A percentile compares a stretch with the other conserved stretches of the same genome.
phyloP scores from a whole-genome alignment of 1,140 invertebrate genomes.

The Eumeta japonica region DNA sequence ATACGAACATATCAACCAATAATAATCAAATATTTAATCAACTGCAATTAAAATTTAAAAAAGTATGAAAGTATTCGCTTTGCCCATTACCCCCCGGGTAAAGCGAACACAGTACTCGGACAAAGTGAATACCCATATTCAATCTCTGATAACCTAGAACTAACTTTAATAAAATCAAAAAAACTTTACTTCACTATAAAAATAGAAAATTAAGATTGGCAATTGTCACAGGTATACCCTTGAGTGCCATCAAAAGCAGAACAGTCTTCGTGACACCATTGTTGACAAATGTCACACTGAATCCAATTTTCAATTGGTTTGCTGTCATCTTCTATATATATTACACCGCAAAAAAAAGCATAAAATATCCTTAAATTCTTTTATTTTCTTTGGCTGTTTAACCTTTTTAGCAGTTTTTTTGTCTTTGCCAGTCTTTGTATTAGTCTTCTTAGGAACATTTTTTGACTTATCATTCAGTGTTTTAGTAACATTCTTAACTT shows the following conservation, averaged over 20 bases:
- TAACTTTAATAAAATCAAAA: too few relatives aligned
- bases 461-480: slow-evolving; percentile 16
- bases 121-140: slow-evolving; percentile 7
- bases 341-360: not conserved
- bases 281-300: slow-evolving; percentile 5
- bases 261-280: slow-evolving; percentile 15
- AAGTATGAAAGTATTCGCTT: slow-evolving; percentile 7
- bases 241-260: slow-evolving; percentile 3
- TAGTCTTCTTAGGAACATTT: slow-evolving; percentile 14
- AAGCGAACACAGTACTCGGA: slow-evolving; percentile 6
- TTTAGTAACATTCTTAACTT: slow-evolving; percentile 19
- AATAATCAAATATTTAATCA: not conserved
- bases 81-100: slow-evolving; percentile 5
- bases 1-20: not conserved
- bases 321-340: slow-evolving; percentile 4
- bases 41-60: not conserved
- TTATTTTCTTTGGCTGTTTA: too few relatives aligned
- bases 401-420: slow-evolving; percentile 12
- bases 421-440: slow-evolving; percentile 7
- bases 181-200: not conserved
- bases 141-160: too few relatives aligned
- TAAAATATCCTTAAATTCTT: slow-evolving; percentile 19
- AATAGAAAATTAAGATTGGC: slow-evolving; percentile 3
- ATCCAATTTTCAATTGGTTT: slow-evolving; percentile 12
- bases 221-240: slow-evolving; percentile 7